Conservation (phyloP, 2,888 invertebrate species). For the Carabus problematicus region DNA sequence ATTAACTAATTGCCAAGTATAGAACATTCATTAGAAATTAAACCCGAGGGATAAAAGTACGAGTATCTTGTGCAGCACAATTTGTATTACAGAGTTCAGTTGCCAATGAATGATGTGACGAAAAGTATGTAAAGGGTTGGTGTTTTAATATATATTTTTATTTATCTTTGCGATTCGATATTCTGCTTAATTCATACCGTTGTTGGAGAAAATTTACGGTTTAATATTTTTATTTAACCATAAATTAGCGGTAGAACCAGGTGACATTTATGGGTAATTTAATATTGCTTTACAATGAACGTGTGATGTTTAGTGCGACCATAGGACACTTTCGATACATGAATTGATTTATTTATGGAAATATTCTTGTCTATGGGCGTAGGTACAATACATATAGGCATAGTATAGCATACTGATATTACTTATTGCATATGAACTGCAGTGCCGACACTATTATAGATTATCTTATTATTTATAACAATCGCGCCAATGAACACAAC, state of each 20-base stretch:
- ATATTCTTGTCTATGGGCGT: neutral
- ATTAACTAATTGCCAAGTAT: too few species aligned
- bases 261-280: conserved; percentile 36
- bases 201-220: conserved; percentile 20
- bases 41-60: too few species aligned
- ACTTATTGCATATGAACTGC: neutral
- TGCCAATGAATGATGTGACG: too few species aligned
- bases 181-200: conserved; percentile 24
- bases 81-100: too few species aligned
- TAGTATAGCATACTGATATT: conserved; percentile 4
- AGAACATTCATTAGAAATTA: too few species aligned
- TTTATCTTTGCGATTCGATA: conserved; percentile 4
- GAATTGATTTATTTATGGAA: conserved; percentile 30
- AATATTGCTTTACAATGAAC: conserved; percentile 26
- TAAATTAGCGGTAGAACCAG: conserved; percentile 17
- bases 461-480: neutral
- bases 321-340: conserved; percentile 1
- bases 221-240: conserved; percentile 20
- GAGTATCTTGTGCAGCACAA: too few species aligned
- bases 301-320: neutral
- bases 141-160: conserved; percentile 17
- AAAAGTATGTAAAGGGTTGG: neutral
- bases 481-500: too few species aligned
- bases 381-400: neutral
- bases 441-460: conserved; percentile 11